These are phyloP conservation scores for Octonoba sinensis DNA, from an alignment of 2,888 invertebrate genomes.

Conservation along the genomic window DNA sequence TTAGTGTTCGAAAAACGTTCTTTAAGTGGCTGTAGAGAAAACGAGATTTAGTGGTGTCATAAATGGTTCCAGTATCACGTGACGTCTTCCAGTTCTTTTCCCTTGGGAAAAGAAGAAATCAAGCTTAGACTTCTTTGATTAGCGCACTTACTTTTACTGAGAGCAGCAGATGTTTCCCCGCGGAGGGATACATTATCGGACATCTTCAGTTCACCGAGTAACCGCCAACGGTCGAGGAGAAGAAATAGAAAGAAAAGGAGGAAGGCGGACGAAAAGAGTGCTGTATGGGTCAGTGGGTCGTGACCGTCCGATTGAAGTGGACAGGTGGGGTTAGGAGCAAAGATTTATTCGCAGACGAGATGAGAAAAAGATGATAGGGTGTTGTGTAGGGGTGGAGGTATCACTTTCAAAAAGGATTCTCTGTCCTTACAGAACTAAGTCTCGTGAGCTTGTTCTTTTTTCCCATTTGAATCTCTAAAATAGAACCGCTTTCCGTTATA, in stretches of 20 bases:
- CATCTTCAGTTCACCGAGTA: conserved; percentile 18
- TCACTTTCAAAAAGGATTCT: too few species aligned
- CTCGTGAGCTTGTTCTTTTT: too few species aligned
- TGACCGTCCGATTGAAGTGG: conserved; percentile 44
- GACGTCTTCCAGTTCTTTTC: conserved; percentile 25
- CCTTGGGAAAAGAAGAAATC: conserved; percentile 10
- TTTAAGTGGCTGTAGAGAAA: conserved; percentile 6
- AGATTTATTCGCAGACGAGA: conserved; percentile 36
- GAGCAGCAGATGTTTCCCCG: conserved; percentile 47
- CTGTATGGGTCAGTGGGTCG: conserved; percentile 48
- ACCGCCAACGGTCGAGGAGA: conserved; percentile 1
- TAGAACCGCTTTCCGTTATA: too few species aligned
- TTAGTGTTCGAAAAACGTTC: conserved; percentile 3
- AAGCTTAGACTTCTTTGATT: conserved; percentile 42
- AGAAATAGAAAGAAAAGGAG: conserved; percentile 7
- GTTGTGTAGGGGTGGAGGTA: too few species aligned
- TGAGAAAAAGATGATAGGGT: neutral
- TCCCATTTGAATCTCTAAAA: too few species aligned
- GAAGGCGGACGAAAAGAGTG: conserved; percentile 14
- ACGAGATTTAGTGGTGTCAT: conserved; percentile 37
- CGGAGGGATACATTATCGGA: conserved; percentile 44
- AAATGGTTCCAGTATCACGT: conserved; percentile 25
- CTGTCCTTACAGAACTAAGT: too few species aligned
- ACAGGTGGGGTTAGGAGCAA: conserved; percentile 36
- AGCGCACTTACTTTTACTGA: conserved; percentile 51